Evolutionary conservation across 2,888 invertebrate species (phyloP), one percentile per base, ranked within the genome.

Genomic region (Pecten maximus): DNA sequence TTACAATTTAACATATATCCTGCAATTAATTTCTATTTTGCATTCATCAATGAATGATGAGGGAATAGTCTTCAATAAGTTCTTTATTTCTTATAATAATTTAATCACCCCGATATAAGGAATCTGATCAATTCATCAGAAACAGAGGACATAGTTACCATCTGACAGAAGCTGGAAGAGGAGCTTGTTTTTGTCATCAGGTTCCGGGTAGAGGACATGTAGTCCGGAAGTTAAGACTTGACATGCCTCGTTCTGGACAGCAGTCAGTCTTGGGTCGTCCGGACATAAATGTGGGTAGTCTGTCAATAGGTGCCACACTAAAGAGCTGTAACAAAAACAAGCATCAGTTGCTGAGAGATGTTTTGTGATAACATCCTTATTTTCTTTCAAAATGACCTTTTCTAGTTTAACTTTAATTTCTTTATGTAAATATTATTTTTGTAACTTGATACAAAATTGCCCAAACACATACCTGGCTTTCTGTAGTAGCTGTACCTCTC

Each of bases 231-330:
- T 94, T 40, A 96, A 93, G 40, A 95, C 95, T 39, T 93, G 93
- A 93, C 96, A 96, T 0, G 95, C 95, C 91, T 96, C 96, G 28
- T 92, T 93, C 90, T 95, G 94, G 86, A 95, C 92, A 35, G 92
- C 90, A 19, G 88, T 40, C 16, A 88, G 87, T 12, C 74, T 87
- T 40, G 89, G 90, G 19, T 86, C 88, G 48, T 90, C 40, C 28
- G 89, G 40, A 35, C 40, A 74, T 50, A 90, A 87, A 74, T 91
- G 88, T n/a, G 88, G 48, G n/a, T 89, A 88, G 28, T 88, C 87
- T 19, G 93, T 94, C 88, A 96, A 93, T 19, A 95, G 91, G 87
- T 95, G 93, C 95, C 95, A 95, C 40, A 95, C 93, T 19, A 95
- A 92, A 4, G 90, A 88, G 89, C 95, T 94, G 90, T 16, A 91